These are phyloP conservation scores for Sphenodon punctatus DNA, from an alignment of 2,797 vertebrate genomes.

Conservation along the genomic window DNA sequence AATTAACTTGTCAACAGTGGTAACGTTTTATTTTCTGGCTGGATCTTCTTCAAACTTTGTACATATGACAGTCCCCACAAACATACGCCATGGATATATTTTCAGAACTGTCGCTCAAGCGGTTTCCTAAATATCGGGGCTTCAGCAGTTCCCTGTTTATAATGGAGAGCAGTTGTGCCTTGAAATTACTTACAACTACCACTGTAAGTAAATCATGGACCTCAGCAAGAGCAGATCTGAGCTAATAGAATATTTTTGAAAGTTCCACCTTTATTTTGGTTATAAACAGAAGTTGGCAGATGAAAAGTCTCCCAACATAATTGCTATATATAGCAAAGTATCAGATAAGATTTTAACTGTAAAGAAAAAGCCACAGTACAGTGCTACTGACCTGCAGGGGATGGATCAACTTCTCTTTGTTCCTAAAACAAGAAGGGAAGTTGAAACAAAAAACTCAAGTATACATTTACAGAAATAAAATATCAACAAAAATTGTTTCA, in stretches of 20 bases:
- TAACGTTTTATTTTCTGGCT: too few relatives aligned
- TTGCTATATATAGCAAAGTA: background rate
- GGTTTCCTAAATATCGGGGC: too few relatives aligned
- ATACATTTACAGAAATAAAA: background rate
- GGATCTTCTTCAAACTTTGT: too few relatives aligned
- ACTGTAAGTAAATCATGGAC: too few relatives aligned
- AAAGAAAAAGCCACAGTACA: background rate
- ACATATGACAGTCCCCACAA: too few relatives aligned
- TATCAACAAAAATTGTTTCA: background rate
- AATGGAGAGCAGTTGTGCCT: too few relatives aligned
- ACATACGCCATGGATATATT: too few relatives aligned
- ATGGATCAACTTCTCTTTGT: background rate
- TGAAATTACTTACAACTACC: too few relatives aligned
- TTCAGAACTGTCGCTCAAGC: too few relatives aligned
- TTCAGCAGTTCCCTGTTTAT: too few relatives aligned
- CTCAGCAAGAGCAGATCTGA: background rate
- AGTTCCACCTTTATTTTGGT: background rate
- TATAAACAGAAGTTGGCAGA: background rate
- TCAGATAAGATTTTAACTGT: background rate
- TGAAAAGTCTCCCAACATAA: background rate
- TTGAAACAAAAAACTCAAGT: background rate
- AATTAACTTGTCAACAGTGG: too few relatives aligned
- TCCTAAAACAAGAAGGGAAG: slow-evolving; percentile 35
- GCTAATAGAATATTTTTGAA: background rate
- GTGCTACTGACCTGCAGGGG: slow-evolving; percentile 17